Percentiles rank a stretch among this genome's conserved stretches.
These are phyloP conservation scores for Taeniopygia guttata DNA, from an alignment of 2,797 vertebrate genomes.

Conservation along the genomic window DNA sequence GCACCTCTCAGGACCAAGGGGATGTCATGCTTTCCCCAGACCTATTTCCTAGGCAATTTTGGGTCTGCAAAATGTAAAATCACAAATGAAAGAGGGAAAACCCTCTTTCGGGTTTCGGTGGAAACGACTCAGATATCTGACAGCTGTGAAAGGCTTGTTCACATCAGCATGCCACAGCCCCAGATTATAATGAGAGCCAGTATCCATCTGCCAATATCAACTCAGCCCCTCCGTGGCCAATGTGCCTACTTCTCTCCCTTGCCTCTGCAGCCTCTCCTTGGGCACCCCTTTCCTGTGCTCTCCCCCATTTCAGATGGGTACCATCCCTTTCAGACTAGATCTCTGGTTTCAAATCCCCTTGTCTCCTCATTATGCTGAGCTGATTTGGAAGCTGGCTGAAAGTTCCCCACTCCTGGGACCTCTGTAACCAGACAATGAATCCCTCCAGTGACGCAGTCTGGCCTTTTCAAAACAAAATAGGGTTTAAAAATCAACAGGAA, in stretches of 20 bases:
- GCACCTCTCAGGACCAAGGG: background rate
- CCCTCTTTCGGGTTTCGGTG: no score
- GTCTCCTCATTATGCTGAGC: background rate
- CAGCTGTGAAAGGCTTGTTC: background rate
- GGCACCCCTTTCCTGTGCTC: background rate
- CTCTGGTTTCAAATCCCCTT: background rate
- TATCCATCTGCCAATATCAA: accelerated
- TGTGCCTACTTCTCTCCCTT: background rate
- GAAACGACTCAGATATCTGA: no score
- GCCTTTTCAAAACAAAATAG: slow-evolving; percentile 25
- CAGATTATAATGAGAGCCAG: background rate
- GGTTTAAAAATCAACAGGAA: slow-evolving; percentile 39
- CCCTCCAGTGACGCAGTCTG: background rate
- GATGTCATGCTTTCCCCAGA: background rate
- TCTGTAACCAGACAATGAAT: background rate
- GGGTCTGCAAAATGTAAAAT: background rate
- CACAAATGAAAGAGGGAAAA: background rate
- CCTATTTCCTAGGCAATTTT: background rate
- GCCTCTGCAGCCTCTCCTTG: background rate
- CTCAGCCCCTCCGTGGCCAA: accelerated
- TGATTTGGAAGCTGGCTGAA: background rate
- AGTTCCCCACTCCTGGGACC: background rate
- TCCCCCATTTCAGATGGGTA: background rate
- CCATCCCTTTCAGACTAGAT: background rate
- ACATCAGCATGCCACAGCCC: no score